Base-by-base conservation (phyloP, 2,888 invertebrate genomes). In the Lasioglossum zephyrum region DNA sequence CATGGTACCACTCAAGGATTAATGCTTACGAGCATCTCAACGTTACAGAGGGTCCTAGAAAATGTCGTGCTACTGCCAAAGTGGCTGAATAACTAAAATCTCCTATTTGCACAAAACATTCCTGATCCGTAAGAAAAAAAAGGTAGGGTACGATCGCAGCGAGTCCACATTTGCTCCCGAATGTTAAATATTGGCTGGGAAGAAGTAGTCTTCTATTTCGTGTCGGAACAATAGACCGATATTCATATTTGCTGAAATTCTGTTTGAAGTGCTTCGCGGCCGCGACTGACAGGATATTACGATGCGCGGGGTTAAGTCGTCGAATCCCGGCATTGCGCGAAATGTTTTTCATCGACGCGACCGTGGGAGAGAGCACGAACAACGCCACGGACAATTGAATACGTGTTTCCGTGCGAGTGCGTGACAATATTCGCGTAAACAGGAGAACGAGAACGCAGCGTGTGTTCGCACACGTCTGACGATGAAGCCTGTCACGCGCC, bases 401-500 rank as follows among this genome's bases (percentile, higher is more conserved):
- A 84, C 79, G 84, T 76, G 79, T 81, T 41, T 47, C 73, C 69
- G 80, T 44, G 76, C 79, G 77, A 78, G 72, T 86, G 75, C 86
- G 66, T 75, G 75, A 81, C 84, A 84, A 84, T 84, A 72, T 84
- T 53, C 70, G 69, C 79, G 79, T 81, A 79, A 82, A 82, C 79
- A 77, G 69, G 82, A 5, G 47, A 74, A 47, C 69, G 53, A 57
- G 66, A 53, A 77, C 47, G 73, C 47, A 47, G 73, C 47, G 57
- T 31, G 63, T 73, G 81, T 31, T 73, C 47, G 72, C 41, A 79
- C 83, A 70, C 86, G 83, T 81, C 86, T 86, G 87, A 86, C 87
- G 87, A 83, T 87, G 86, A 87, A 86, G 66, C 77, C 87, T 86
- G 87, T 87, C 87, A 87, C 81, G 79, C 83, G 77, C 86, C 86